Conservation (phyloP, 2,888 invertebrate genomes). For the Eristalis tenax region DNA sequence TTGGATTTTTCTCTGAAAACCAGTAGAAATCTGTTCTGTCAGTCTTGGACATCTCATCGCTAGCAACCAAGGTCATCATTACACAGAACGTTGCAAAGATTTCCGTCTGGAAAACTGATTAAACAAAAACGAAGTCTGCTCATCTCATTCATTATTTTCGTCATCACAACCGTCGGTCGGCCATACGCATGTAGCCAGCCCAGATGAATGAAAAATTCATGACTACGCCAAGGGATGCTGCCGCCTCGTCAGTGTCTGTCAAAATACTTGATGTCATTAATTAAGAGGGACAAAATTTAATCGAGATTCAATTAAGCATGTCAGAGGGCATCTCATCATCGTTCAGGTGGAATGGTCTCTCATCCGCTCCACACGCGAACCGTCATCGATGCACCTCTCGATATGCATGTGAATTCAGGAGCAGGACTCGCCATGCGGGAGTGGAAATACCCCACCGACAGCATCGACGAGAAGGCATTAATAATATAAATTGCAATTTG, state of each 20-base stretch:
- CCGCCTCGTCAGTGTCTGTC: background rate
- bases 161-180: background rate
- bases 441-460: background rate
- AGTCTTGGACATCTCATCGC: background rate
- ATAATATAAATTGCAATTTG: constrained; percentile 59
- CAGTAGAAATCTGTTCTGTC: too few relatives aligned
- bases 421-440: background rate
- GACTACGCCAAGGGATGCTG: background rate
- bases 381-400: constrained; percentile 8
- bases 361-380: background rate
- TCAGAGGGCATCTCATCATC: constrained; percentile 31
- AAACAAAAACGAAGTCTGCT: background rate
- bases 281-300: constrained; percentile 52
- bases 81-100: background rate
- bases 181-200: background rate
- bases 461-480: constrained; percentile 30
- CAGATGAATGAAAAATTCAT: constrained; percentile 10
- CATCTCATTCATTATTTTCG: background rate
- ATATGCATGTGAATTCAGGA: background rate
- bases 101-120: background rate
- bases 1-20: too few relatives aligned
- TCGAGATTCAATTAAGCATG: constrained; percentile 46
- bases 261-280: constrained; percentile 47
- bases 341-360: background rate
- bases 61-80: background rate